Percentiles rank a stretch among this genome's conserved stretches.
Evolutionary conservation across 1,140 invertebrate genomes (phyloP).

Genomic region (Lycorma delicatula): DNA sequence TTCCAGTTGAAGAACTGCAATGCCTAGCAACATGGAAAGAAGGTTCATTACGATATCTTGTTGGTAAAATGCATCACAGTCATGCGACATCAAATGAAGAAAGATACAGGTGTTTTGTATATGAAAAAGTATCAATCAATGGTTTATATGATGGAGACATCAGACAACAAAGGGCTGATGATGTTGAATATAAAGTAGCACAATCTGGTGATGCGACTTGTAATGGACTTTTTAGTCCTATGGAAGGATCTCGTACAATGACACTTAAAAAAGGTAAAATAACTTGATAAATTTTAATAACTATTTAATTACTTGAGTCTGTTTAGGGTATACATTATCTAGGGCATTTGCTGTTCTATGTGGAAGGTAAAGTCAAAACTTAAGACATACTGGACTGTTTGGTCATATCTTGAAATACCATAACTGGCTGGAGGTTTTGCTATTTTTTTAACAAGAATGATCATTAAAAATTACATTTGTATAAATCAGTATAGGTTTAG

Average conservation of each 20-base stretch:
- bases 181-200: slow-evolving; percentile 42
- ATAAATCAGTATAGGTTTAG: no score
- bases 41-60: slow-evolving; percentile 49
- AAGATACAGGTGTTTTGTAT: slow-evolving; percentile 85
- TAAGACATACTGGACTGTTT: no score
- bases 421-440: no score
- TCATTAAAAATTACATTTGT: no score
- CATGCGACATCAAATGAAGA: slow-evolving; percentile 85
- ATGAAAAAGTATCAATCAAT: slow-evolving; percentile 53
- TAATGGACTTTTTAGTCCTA: slow-evolving; percentile 46
- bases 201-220: slow-evolving; percentile 65
- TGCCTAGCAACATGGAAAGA: slow-evolving; percentile 59
- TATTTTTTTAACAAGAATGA: no score
- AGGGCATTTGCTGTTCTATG: no score
- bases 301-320: no score
- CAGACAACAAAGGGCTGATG: slow-evolving; percentile 29
- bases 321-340: no score
- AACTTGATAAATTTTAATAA: no score
- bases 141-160: not conserved
- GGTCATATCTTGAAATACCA: no score
- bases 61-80: slow-evolving; percentile 59
- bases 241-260: slow-evolving; percentile 49
- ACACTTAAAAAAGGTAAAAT: slow-evolving; percentile 46
- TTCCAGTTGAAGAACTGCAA: slow-evolving; percentile 52
- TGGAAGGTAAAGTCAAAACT: no score